Base-by-base conservation (phyloP, 2,888 invertebrate genomes). In the Tipula lateralis region DNA sequence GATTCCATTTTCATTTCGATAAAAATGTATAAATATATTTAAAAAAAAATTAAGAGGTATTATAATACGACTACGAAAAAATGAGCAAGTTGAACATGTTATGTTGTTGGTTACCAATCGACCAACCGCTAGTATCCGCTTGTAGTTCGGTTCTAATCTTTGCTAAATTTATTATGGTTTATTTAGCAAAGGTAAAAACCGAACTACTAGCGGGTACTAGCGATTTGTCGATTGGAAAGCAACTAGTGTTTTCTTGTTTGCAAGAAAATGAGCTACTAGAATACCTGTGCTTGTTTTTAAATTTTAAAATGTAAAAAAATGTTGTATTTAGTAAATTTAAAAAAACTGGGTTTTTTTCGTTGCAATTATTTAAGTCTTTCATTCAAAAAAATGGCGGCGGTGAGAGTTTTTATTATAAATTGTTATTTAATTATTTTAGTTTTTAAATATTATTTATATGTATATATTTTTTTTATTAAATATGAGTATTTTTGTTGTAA, bases 401-500 rank as follows among this genome's bases (percentile, higher is more conserved):
- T 66, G 66, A 66, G 66, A 24, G 19, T 66, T 66, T 50, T 66
- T 66, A 44, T 44, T 44, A 24, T 66, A 66, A 16, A 50, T 50
- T 50, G 44, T 50, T 50, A 66, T 16, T 66, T 66, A 66, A 66
- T 66, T 66, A 44, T 66, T 0, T 66, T 66, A 66, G 19, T 66
- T 66, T 24, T 5, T 66, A 66, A 66, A 24, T 66, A 66, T 44
- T 44, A 44, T 44, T 44, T n/a, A 66, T 66, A 24, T 66, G 24
- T 44, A 44, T 44, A 44, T 44, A 44, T 66, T 66, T n/a, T n/a
- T n/a, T n/a, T n/a, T 66, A 24, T 66, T 66, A 66, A 66, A 66
- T 66, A 66, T 66, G 66, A 66, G 66, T 66, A 66, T 66, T 66
- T 66, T 66, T 66, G 66, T 66, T 66, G 66, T 66, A 66, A 66